Evolutionary conservation across 2,113 vertebrate genomes (phyloP), one percentile per base, ranked within the genome.

Genomic region (Romanogobio albipinnatus): DNA sequence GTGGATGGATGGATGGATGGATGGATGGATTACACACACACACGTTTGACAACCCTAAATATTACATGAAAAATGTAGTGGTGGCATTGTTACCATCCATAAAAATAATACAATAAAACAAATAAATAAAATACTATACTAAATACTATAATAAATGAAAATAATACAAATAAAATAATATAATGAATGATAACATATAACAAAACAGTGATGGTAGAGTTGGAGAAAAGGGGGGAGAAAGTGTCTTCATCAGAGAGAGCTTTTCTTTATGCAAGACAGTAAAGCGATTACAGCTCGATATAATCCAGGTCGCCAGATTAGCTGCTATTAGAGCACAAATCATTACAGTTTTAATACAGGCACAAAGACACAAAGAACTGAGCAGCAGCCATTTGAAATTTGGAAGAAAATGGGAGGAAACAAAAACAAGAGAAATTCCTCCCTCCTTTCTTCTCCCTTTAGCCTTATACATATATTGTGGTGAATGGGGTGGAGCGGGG

Each of bases 291-390:
- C 39, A 49, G 33, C 17, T 86, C 26, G 26, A 74, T 61, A 76
- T 85, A 86, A 88, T 83, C 87, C 81, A 82, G 83, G 51, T 68
- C 49, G 39, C 62, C 75, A 85, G 88, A 85, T 89, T 86, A 89
- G 80, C 76, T 33, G 39, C 84, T 66, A 85, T 89, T 85, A 86
- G 51, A 75, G 13, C 36, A 26, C 58, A 81, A 36, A 87, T 84
- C 83, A 45, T 81, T 82, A 71, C 79, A 88, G 70, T 76, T 89
- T 56, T 76, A 66, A 83, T 59, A 73, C 36, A 4, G n/a, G 53
- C 64, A 86, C 59, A 81, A 87, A 76, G 15, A 49, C 47, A 11
- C 70, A 51, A 26, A 76, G 70, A 11, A 58, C 76, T 24, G 71
- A 49, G 70, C 0, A 36, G 64, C 14, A 79, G 15, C 45, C 9